Conservation (phyloP, 2,888 invertebrate species). For the Parapristionchus giblindavisi region DNA sequence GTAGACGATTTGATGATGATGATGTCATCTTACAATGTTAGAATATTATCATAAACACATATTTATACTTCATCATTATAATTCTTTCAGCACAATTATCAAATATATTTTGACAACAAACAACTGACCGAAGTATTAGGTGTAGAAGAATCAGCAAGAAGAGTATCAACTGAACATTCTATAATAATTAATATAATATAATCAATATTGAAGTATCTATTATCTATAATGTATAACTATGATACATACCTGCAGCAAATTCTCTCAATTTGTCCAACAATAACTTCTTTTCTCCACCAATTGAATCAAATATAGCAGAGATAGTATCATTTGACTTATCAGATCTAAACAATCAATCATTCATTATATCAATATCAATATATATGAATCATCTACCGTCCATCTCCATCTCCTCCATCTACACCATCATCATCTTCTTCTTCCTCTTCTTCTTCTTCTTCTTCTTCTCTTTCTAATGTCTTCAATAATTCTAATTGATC, state of each 20-base stretch:
- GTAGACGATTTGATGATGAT: conserved; percentile 14
- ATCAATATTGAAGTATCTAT: background rate
- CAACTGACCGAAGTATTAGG: background rate
- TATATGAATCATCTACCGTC: background rate
- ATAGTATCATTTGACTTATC: background rate
- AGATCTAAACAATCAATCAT: background rate
- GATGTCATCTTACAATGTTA: background rate
- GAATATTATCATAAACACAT: too few relatives aligned
- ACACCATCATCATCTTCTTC: conserved; percentile 39
- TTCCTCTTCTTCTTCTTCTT: conserved; percentile 56
- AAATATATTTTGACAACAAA: too few relatives aligned
- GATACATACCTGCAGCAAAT: background rate
- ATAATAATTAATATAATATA: too few relatives aligned
- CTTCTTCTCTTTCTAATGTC: conserved; percentile 45
- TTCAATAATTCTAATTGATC: conserved; percentile 44
- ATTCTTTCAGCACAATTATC: too few relatives aligned
- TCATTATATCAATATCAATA: background rate
- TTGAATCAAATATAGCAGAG: conserved; percentile 9
- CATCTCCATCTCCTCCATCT: conserved; percentile 40
- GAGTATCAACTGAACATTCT: conserved; percentile 25
- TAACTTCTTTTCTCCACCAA: conserved; percentile 16
- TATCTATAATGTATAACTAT: too few relatives aligned
- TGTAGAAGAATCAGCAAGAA: conserved; percentile 1
- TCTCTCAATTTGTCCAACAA: conserved; percentile 29
- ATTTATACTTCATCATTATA: too few relatives aligned